Conservation (phyloP, 2,113 vertebrate species). For the Saccopteryx bilineata region DNA sequence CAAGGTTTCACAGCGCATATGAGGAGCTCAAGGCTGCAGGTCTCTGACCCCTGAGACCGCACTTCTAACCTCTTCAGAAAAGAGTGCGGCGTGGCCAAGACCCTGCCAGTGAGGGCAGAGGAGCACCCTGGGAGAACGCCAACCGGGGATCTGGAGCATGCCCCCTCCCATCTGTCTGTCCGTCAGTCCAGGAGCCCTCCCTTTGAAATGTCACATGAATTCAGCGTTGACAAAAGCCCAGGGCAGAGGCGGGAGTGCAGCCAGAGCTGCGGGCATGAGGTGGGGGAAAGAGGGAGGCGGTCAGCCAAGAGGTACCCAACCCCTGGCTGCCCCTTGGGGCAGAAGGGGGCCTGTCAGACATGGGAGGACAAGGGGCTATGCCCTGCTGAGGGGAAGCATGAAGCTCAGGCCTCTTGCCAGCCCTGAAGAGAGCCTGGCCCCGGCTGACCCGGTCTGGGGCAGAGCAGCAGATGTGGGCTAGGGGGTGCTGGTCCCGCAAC, state of each 20-base stretch:
- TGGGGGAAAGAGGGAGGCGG: background rate
- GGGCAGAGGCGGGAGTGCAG: background rate
- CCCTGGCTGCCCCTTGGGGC: background rate
- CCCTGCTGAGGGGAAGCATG: background rate
- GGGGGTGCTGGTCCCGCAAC: background rate
- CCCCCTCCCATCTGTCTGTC: background rate
- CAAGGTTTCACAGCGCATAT: background rate
- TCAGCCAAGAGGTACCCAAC: background rate
- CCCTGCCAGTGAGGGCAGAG: background rate
- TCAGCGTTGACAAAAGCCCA: background rate
- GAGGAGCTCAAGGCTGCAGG: background rate
- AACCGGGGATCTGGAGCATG: background rate
- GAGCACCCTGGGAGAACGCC: background rate
- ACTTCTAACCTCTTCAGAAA: background rate
- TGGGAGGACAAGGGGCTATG: background rate
- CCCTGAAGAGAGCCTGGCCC: background rate
- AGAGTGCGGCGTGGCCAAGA: background rate
- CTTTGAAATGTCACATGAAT: constrained; percentile 1
- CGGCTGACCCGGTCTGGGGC: background rate
- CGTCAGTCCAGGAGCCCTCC: background rate
- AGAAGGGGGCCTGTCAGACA: background rate
- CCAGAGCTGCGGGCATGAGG: background rate
- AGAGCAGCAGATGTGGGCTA: background rate
- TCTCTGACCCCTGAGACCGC: background rate
- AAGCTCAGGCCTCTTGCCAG: background rate